Percentiles rank a stretch among this genome's conserved stretches.
phyloP scores from a whole-genome alignment of 2,113 vertebrate species.

The Oriolus oriolus region DNA sequence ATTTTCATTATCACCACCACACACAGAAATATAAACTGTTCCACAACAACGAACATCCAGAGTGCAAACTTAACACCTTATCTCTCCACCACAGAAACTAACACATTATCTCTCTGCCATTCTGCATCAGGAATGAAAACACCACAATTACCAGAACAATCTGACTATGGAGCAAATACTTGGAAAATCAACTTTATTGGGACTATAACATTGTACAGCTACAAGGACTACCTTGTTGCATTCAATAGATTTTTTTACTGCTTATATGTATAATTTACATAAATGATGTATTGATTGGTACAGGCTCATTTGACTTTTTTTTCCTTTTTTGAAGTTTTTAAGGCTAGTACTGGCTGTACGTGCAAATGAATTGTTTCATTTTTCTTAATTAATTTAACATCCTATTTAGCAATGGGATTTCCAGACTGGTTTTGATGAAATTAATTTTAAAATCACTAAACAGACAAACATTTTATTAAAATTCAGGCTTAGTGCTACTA shows the following conservation, averaged over 20 bases:
- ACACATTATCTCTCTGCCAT: not conserved
- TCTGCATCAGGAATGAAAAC: not conserved
- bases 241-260: rapidly evolving
- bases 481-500: not conserved
- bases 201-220: not conserved
- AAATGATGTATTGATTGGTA: not conserved
- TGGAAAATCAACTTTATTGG: not conserved
- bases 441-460: not conserved
- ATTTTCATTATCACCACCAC: not conserved
- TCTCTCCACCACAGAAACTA: not conserved
- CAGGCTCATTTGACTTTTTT: not conserved
- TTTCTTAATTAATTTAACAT: not conserved
- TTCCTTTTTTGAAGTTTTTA: not conserved
- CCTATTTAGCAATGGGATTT: not conserved
- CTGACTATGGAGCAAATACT: not conserved
- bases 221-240: not conserved
- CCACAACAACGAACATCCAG: not conserved
- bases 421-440: not conserved
- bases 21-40: not conserved
- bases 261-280: not conserved
- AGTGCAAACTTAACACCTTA: not conserved
- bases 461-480: not conserved
- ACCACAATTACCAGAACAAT: not conserved
- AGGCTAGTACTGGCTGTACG: not conserved
- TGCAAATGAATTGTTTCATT: not conserved